These are phyloP conservation scores for Hydriomena furcata DNA, from an alignment of 2,888 invertebrate genomes.

Conservation along the genomic window DNA sequence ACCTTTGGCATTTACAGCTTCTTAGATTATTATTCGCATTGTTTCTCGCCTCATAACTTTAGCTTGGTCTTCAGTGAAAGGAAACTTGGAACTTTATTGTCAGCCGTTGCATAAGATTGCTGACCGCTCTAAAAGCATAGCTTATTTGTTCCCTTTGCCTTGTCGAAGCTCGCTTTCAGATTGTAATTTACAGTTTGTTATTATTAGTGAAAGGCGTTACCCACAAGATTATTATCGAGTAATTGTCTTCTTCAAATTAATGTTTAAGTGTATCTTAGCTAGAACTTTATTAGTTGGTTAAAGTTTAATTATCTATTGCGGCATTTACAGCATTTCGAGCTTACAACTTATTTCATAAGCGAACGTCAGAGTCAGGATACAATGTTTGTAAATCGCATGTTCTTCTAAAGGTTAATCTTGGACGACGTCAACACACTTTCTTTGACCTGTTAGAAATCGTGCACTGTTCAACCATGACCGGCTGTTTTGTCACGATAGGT, in stretches of 20 bases:
- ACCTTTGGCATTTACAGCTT: conserved; percentile 15
- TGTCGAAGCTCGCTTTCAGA: conserved; percentile 53
- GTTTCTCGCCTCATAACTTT: conserved; percentile 33
- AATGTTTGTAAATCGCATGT: conserved; percentile 48
- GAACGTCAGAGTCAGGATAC: conserved; percentile 45
- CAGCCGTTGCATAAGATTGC: conserved; percentile 52
- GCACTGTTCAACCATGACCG: conserved; percentile 51
- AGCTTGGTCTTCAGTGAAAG: conserved; percentile 54
- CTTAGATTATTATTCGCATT: conserved; percentile 6
- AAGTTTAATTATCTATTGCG: too few species aligned
- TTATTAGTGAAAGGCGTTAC: conserved; percentile 58
- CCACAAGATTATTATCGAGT: conserved; percentile 26
- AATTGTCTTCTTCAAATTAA: conserved; percentile 38
- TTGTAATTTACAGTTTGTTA: conserved; percentile 55
- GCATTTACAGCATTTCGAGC: too few species aligned
- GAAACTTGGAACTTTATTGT: conserved; percentile 58
- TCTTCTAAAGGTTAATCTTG: conserved; percentile 51
- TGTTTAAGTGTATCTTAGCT: too few species aligned
- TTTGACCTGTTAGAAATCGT: conserved; percentile 69
- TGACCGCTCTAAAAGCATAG: conserved; percentile 51
- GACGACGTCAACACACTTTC: conserved; percentile 54
- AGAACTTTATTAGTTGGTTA: too few species aligned
- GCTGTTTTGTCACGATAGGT: conserved; percentile 45
- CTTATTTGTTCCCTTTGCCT: conserved; percentile 48
- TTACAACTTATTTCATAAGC: not conserved